Evolutionary conservation across 2,113 vertebrate genomes (phyloP).

Genomic region (Nibea albiflora): DNA sequence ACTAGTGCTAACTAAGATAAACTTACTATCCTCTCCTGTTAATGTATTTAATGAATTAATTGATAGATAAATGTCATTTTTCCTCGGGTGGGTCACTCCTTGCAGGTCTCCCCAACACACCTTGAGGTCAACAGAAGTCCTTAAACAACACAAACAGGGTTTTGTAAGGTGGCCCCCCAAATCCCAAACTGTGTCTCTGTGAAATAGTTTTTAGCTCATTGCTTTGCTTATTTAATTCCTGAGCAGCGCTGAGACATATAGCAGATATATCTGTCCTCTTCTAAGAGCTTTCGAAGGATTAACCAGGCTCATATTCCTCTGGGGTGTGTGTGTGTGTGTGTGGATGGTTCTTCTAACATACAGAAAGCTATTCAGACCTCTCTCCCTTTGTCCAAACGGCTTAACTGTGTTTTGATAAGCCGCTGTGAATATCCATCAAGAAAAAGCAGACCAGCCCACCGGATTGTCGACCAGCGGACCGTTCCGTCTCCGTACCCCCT

Average conservation of each 20-base stretch:
- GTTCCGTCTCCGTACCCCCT: not conserved
- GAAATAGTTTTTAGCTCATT: not conserved
- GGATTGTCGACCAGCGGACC: slow-evolving; percentile 62
- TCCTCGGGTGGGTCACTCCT: not conserved
- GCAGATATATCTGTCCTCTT: slow-evolving; percentile 20
- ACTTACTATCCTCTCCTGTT: too few species aligned
- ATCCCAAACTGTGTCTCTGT: not conserved
- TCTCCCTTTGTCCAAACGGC: slow-evolving; percentile 51
- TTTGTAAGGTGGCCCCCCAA: not conserved
- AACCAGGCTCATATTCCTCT: slow-evolving; percentile 26
- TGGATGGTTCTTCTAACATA: slow-evolving; percentile 31
- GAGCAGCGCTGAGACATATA: slow-evolving; percentile 1
- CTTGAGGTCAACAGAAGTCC: not conserved
- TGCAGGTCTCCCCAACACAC: too few species aligned
- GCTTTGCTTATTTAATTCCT: not conserved
- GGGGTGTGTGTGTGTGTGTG: slow-evolving; percentile 2
- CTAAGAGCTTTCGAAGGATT: slow-evolving; percentile 39
- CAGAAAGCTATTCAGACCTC: slow-evolving; percentile 46
- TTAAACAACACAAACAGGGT: not conserved
- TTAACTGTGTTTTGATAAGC: slow-evolving; percentile 77
- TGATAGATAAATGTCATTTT: not conserved
- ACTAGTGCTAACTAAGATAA: too few species aligned
- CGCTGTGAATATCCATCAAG: slow-evolving; percentile 73
- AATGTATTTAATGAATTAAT: not conserved
- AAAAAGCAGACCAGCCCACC: slow-evolving; percentile 71